These are phyloP conservation scores for Antigone vipio DNA, from an alignment of 2,113 vertebrate species.

Conservation along the genomic window DNA sequence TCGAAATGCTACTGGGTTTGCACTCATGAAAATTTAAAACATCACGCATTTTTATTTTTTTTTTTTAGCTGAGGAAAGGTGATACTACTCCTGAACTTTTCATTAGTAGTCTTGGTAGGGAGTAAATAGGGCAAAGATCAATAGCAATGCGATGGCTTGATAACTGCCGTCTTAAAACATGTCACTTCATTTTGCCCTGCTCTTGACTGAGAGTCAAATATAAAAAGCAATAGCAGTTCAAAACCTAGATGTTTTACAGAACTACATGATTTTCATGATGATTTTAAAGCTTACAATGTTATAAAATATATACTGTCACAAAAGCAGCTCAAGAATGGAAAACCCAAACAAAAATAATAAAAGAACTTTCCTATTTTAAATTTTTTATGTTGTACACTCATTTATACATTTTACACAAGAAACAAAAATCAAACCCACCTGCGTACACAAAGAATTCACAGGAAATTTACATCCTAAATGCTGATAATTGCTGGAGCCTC, in stretches of 20 bases:
- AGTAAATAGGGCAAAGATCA: neutral
- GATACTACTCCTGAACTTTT: neutral
- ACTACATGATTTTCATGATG: neutral
- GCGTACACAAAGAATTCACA: neutral
- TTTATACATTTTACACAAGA: neutral
- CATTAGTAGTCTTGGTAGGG: neutral
- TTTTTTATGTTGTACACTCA: neutral
- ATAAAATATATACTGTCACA: neutral
- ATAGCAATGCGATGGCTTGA: neutral
- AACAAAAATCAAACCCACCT: neutral
- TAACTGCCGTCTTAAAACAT: neutral
- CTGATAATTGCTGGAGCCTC: neutral
- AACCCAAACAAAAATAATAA: neutral
- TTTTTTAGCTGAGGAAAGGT: neutral
- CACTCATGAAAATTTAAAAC: neutral
- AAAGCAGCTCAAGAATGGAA: neutral
- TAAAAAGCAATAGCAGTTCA: neutral
- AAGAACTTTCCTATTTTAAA: neutral
- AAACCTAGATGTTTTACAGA: neutral
- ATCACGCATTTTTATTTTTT: neutral
- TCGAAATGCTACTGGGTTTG: neutral
- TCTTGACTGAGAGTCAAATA: neutral
- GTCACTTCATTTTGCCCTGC: neutral
- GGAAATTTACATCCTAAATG: neutral
- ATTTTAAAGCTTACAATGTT: neutral